phyloP scores from a whole-genome alignment of 2,888 invertebrate genomes.

The Volucella bombylans region DNA sequence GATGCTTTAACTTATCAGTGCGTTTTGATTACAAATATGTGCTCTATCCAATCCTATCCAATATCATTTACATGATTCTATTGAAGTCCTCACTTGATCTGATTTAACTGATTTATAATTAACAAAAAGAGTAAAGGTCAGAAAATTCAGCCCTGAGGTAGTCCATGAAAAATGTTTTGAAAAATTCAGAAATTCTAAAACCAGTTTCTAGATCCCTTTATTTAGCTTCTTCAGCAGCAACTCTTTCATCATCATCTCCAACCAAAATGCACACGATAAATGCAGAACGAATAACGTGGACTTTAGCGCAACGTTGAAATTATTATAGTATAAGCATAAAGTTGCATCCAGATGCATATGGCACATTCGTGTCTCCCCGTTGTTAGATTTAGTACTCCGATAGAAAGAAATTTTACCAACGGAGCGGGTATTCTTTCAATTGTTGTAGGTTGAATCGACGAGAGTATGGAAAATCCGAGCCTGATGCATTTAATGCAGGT shows the following conservation, averaged over 20 bases:
- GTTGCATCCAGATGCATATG: slow-evolving; percentile 59
- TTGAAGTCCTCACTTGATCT: too few species aligned
- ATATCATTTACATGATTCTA: too few species aligned
- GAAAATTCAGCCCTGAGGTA: too few species aligned
- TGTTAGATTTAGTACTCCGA: slow-evolving; percentile 67
- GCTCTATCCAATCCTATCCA: too few species aligned
- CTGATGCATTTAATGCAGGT: slow-evolving; percentile 55
- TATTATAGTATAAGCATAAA: slow-evolving; percentile 49
- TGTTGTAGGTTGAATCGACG: slow-evolving; percentile 8
- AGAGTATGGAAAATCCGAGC: slow-evolving; percentile 15
- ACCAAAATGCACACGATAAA: slow-evolving; percentile 29
- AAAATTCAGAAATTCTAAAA: too few species aligned
- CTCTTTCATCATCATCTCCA: not conserved
- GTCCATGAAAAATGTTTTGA: too few species aligned
- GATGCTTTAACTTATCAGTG: too few species aligned
- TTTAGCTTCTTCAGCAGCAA: too few species aligned
- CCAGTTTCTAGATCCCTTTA: too few species aligned
- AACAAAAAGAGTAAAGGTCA: too few species aligned
- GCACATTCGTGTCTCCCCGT: slow-evolving; percentile 58
- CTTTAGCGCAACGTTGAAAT: slow-evolving; percentile 53
- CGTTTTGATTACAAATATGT: too few species aligned
- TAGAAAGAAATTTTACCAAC: slow-evolving; percentile 12
- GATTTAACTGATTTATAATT: too few species aligned
- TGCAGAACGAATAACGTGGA: slow-evolving; percentile 51
- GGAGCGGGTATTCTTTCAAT: not conserved